These are phyloP conservation scores for Pristionchus maxplancki DNA, from an alignment of 2,888 invertebrate species.

Conservation along the genomic window DNA sequence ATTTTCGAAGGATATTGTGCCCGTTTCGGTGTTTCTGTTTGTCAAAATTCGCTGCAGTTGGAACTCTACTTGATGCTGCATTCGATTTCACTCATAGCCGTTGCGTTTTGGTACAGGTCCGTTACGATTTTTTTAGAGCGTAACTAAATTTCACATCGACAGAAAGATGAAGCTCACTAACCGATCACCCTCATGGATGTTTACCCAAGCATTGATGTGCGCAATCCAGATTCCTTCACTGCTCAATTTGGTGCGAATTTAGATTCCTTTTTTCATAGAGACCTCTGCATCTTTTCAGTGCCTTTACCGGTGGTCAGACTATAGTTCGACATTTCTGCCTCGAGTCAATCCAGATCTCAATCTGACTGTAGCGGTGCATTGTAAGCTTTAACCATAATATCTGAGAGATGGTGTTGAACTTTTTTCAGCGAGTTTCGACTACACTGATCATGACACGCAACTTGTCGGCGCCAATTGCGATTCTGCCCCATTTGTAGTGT, in stretches of 20 bases:
- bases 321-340: not conserved
- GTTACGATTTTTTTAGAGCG: not conserved
- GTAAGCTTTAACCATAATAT: not conserved
- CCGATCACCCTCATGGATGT: not conserved
- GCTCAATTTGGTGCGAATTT: not conserved
- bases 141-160: not conserved
- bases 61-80: not conserved
- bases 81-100: not conserved
- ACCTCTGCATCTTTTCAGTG: not conserved
- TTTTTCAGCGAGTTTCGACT: not conserved
- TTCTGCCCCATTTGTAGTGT: not conserved
- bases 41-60: not conserved
- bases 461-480: not conserved
- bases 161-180: not conserved
- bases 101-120: conserved; percentile 1
- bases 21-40: not conserved
- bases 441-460: not conserved
- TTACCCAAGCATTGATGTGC: not conserved
- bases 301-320: not conserved
- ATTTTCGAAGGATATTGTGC: conserved; percentile 14
- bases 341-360: not conserved
- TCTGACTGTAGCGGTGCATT: not conserved
- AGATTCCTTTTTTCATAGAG: not conserved
- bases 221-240: not conserved
- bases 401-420: too few relatives aligned